Evolutionary conservation across 2,888 invertebrate species (phyloP).

Genomic region (Ophion slaviceki): DNA sequence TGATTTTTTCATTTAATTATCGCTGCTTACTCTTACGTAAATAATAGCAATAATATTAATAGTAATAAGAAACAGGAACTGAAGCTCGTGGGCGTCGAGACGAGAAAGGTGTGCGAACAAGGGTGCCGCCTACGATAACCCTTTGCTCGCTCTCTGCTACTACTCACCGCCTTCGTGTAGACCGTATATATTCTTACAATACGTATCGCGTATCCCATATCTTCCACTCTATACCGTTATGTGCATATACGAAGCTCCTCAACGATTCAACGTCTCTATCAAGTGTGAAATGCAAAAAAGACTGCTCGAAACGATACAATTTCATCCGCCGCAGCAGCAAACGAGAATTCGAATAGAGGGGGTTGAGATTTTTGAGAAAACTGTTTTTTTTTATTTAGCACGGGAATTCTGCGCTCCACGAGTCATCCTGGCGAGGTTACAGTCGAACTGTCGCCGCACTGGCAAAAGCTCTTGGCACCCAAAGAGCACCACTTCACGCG

Average conservation of each 20-base stretch:
- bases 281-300: background rate
- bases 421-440: slow-evolving; percentile 97
- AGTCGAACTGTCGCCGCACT: slow-evolving; percentile 92
- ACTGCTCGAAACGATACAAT: background rate
- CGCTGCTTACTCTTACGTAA: too few relatives aligned
- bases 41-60: too few relatives aligned
- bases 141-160: slow-evolving; percentile 56
- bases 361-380: background rate
- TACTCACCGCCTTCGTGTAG: slow-evolving; percentile 55
- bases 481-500: slow-evolving; percentile 87
- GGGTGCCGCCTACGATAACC: slow-evolving; percentile 60
- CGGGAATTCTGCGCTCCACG: slow-evolving; percentile 97
- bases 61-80: background rate
- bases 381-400: slow-evolving; percentile 86
- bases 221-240: slow-evolving; percentile 1
- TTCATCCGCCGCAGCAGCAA: background rate
- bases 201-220: slow-evolving; percentile 2
- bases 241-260: background rate
- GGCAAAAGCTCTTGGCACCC: slow-evolving; percentile 87
- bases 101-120: slow-evolving; percentile 50
- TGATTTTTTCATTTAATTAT: too few relatives aligned
- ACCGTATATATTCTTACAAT: slow-evolving; percentile 17
- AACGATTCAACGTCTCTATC: slow-evolving; percentile 11
- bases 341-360: too few relatives aligned
- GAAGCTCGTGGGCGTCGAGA: slow-evolving; percentile 38